Conservation (phyloP, 2,113 vertebrate species). For the Actenoides hombroni region DNA sequence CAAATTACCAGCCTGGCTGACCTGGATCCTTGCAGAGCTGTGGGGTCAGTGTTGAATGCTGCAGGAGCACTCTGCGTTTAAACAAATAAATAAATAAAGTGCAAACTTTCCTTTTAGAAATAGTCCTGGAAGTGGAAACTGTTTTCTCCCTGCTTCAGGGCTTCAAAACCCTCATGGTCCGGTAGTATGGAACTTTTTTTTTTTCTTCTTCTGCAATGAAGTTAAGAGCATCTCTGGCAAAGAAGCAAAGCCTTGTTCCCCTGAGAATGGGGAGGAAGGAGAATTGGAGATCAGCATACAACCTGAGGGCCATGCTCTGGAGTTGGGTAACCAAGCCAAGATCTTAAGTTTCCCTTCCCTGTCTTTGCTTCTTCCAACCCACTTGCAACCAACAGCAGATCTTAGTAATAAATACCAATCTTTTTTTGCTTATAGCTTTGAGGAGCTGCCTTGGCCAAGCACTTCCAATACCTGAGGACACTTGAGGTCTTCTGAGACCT, state of each 20-base stretch:
- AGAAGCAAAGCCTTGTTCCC: not conserved
- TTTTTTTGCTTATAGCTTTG: not conserved
- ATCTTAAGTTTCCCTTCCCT: not conserved
- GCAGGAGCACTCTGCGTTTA: accelerated
- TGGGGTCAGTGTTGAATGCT: accelerated
- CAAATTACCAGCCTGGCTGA: not conserved
- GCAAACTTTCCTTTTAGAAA: not conserved
- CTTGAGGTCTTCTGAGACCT: not conserved
- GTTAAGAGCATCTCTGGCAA: not conserved
- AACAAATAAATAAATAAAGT: not conserved
- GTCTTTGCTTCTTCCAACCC: not conserved
- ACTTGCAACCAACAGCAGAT: not conserved
- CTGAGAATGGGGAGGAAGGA: not conserved
- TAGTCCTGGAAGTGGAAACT: not conserved
- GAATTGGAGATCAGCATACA: accelerated
- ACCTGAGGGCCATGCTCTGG: not conserved
- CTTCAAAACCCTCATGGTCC: not conserved
- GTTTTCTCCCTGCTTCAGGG: not conserved
- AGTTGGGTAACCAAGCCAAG: not conserved
- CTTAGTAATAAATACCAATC: accelerated
- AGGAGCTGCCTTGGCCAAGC: not conserved
- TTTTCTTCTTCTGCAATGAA: not conserved
- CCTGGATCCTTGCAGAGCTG: not conserved
- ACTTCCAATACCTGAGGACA: not conserved
- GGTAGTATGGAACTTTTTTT: not conserved